Evolutionary conservation across 2,888 invertebrate genomes (phyloP).

Genomic region (Cacoxenus indagator): DNA sequence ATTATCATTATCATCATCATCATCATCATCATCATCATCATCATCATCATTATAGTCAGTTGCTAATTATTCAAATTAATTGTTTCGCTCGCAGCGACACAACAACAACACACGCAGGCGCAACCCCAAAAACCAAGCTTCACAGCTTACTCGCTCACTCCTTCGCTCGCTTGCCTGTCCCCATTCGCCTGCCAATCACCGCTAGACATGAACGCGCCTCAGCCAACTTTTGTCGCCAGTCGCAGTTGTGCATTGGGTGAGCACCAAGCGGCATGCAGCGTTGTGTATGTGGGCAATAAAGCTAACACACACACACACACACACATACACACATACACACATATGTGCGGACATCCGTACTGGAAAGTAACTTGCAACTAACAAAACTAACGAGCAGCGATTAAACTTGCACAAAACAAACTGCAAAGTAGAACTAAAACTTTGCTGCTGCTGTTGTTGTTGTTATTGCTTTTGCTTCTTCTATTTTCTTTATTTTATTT

Average conservation of each 20-base stretch:
- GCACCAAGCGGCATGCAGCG: background rate
- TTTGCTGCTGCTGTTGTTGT: too few relatives aligned
- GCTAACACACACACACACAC: too few relatives aligned
- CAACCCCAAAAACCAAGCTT: constrained; percentile 45
- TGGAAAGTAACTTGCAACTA: background rate
- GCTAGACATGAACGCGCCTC: constrained; percentile 33
- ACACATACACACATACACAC: background rate
- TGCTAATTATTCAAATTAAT: constrained; percentile 66
- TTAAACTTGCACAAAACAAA: constrained; percentile 15
- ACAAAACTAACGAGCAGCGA: constrained; percentile 14
- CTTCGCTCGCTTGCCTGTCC: background rate
- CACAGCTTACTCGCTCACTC: background rate
- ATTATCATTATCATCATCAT: constrained; percentile 21
- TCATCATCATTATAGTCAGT: constrained; percentile 48
- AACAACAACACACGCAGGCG: constrained; percentile 60
- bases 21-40: constrained; percentile 14
- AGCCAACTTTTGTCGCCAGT: constrained; percentile 31
- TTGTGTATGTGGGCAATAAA: too few relatives aligned
- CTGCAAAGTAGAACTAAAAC: constrained; percentile 10
- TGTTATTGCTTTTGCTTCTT: too few relatives aligned
- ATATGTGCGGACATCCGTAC: background rate
- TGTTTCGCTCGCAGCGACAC: constrained; percentile 48
- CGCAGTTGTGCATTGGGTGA: constrained; percentile 43
- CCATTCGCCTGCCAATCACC: background rate
- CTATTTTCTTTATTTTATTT: background rate